Evolutionary conservation across 1,140 invertebrate species (phyloP), one percentile per base, ranked within the genome.

Genomic region (Drosophila seguyi): DNA sequence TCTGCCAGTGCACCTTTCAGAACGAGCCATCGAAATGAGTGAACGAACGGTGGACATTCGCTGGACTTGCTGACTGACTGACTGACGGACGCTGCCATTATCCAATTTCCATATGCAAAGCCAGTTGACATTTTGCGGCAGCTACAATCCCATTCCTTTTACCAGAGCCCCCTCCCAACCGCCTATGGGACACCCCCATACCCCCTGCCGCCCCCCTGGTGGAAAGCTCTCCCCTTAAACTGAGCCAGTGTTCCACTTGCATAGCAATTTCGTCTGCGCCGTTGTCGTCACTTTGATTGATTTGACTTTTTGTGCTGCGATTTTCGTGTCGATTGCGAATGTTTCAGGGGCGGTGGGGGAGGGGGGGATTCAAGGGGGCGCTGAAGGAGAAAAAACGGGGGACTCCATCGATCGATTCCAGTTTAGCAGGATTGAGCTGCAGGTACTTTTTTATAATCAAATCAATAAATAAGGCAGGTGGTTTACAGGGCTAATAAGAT

Each of bases 61-160:
- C 65, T 50, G 65, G 65, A 69, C 67, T 57, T 42, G 34, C 50
- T 25, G 25, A 39, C 53, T 53, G 62, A 60, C 72, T 42, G 72
- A 52, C 65, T 48, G 71, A 34, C 65, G 41, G 75, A 71, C 74
- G 75, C 69, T 83, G 84, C 76, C 84, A 87, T 87, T 88, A 87
- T 83, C 84, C 84, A 87, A 87, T 87, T 87, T 87, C 84, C 84
- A 87, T 87, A 87, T 87, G 84, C 84, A 87, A 83, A 87, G 80
- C 75, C 74, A 56, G 84, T 87, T 87, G 84, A 87, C 84, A 88
- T 88, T 87, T 87, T 87, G 84, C 72, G 84, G 84, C 84, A 83
- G 66, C 79, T 60, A 75, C 65, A 82, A 68, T 55, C 44, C 52
- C 18, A 53, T 53, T 22, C 18, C 20, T n/a, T n/a, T 10, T 10